Conservation (phyloP, 2,888 invertebrate species). For the Microdon myrmicae region DNA sequence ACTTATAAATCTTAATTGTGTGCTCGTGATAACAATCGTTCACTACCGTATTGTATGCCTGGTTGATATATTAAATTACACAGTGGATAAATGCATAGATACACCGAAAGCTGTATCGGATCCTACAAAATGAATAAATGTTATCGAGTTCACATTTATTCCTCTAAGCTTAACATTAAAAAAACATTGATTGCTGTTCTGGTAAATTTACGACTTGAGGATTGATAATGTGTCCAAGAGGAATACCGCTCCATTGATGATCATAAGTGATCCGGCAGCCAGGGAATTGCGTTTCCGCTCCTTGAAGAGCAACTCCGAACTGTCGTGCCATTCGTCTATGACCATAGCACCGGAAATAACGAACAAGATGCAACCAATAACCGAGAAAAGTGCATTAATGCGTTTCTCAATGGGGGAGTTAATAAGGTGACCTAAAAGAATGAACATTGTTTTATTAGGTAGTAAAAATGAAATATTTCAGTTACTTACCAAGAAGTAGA, state of each 20-base stretch:
- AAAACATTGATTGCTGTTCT: too few relatives aligned
- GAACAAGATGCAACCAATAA: conserved; percentile 62
- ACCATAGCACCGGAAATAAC: conserved; percentile 63
- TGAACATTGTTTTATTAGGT: background rate
- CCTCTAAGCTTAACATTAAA: too few relatives aligned
- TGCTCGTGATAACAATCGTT: too few relatives aligned
- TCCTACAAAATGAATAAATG: too few relatives aligned
- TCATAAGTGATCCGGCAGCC: conserved; percentile 63
- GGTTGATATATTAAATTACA: too few relatives aligned
- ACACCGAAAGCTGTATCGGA: too few relatives aligned
- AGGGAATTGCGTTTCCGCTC: conserved; percentile 62
- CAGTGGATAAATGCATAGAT: too few relatives aligned
- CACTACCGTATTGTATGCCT: too few relatives aligned
- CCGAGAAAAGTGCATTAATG: conserved; percentile 61
- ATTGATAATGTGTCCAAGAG: conserved; percentile 63
- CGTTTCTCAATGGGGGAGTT: conserved; percentile 63
- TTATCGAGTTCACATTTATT: too few relatives aligned
- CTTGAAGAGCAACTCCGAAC: conserved; percentile 54
- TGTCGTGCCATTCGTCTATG: conserved; percentile 63
- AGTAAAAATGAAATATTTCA: background rate
- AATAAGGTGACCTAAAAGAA: conserved; percentile 59
- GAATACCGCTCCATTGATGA: conserved; percentile 64
- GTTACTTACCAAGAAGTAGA: conserved; percentile 58
- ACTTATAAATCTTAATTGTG: too few relatives aligned
- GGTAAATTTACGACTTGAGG: conserved; percentile 65